A percentile compares a stretch with the other conserved stretches of the same genome.
These are phyloP conservation scores for Lysandra bellargus DNA, from an alignment of 2,888 invertebrate species.

Conservation along the genomic window DNA sequence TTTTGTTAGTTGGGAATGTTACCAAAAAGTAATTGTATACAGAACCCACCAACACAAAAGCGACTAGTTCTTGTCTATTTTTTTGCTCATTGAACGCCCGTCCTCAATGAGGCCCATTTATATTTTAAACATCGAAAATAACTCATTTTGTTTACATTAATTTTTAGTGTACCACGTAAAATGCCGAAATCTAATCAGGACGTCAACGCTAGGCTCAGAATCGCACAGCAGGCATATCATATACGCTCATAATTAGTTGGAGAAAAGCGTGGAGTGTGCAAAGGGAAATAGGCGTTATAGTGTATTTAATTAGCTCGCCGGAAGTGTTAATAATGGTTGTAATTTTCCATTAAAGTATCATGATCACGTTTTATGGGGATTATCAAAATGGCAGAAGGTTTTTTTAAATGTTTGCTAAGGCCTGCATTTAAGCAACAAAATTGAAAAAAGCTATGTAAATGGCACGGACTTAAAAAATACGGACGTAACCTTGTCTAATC, in stretches of 20 bases:
- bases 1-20: too few relatives aligned
- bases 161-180: slow-evolving; percentile 68
- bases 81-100: slow-evolving; percentile 69
- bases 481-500: too few relatives aligned
- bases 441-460: too few relatives aligned
- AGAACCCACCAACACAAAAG: not conserved
- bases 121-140: slow-evolving; percentile 71
- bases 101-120: slow-evolving; percentile 75
- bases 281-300: not conserved
- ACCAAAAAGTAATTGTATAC: not conserved
- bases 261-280: not conserved
- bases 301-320: not conserved
- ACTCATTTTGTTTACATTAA: slow-evolving; percentile 68
- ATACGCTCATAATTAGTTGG: not conserved
- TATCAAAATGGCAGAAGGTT: not conserved
- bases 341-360: slow-evolving; percentile 4
- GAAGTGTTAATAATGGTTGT: slow-evolving; percentile 15
- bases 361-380: not conserved
- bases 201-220: not conserved
- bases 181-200: slow-evolving; percentile 63
- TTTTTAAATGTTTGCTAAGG: not conserved
- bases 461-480: too few relatives aligned
- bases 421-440: not conserved
- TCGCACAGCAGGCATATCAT: not conserved
- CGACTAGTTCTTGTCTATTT: slow-evolving; percentile 1